phyloP scores from a whole-genome alignment of 2,797 vertebrate genomes.

The Chiloscyllium punctatum region DNA sequence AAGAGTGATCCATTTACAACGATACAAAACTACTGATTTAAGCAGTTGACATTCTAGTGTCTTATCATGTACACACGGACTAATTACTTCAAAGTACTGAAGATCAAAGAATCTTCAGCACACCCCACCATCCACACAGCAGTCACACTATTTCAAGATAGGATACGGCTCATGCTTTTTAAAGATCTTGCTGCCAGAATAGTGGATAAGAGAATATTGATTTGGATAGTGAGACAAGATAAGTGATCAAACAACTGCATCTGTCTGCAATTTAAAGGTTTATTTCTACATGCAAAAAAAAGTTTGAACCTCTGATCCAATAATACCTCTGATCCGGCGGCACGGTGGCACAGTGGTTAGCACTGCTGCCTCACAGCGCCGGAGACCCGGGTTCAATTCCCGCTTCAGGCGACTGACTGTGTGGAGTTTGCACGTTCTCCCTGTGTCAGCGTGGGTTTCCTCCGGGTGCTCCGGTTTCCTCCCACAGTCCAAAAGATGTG shows the following conservation, averaged over 20 bases:
- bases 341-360: no score
- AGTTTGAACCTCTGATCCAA: neutral
- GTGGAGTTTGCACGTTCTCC: no score
- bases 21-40: neutral
- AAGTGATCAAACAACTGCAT: neutral
- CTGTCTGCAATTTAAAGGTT: neutral
- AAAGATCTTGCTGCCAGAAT: neutral
- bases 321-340: no score
- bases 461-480: no score
- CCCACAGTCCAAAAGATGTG: no score
- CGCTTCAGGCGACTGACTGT: no score
- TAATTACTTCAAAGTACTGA: neutral
- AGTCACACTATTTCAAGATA: neutral
- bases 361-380: no score
- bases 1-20: neutral
- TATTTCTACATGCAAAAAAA: neutral
- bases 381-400: no score
- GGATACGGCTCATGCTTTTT: neutral
- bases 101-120: slow-evolving; percentile 1
- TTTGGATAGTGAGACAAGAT: neutral
- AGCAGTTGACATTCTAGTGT: neutral
- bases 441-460: no score
- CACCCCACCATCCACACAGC: neutral
- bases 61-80: neutral
- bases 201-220: neutral